A percentile compares a stretch with the other conserved stretches of the same genome.
Evolutionary conservation across 2,113 vertebrate species (phyloP).

Genomic region (Scortum barcoo): DNA sequence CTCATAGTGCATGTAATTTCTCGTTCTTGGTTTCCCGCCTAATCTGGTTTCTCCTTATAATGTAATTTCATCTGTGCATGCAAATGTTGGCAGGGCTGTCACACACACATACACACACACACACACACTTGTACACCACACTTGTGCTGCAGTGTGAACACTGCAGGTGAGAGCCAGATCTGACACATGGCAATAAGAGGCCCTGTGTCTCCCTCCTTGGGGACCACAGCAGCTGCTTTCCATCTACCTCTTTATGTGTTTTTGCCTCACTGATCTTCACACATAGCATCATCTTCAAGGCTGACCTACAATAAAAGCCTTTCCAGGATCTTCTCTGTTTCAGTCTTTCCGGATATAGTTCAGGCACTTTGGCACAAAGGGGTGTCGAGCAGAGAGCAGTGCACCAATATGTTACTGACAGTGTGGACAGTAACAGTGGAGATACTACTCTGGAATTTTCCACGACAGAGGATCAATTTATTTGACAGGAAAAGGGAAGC

Average conservation of each 20-base stretch:
- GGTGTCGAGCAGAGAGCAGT: conserved; percentile 30
- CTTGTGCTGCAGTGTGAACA: conserved; percentile 12
- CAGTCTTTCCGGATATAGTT: conserved; percentile 13
- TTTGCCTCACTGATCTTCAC: conserved; percentile 56
- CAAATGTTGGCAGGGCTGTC: conserved; percentile 21
- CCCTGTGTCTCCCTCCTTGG: conserved; percentile 19
- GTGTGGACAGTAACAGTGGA: neutral
- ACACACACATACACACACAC: neutral
- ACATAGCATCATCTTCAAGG: conserved; percentile 60
- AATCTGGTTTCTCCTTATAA: neutral
- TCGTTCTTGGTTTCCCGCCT: neutral
- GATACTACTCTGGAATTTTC: conserved; percentile 16
- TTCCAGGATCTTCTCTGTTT: conserved; percentile 42
- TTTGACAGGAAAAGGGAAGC: neutral
- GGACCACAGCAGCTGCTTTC: conserved; percentile 27
- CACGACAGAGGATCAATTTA: conserved; percentile 33
- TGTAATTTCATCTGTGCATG: neutral
- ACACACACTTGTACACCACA: neutral
- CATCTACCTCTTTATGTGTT: conserved; percentile 46
- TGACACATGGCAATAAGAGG: conserved; percentile 32
- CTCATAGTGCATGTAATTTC: neutral
- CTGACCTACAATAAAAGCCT: conserved; percentile 47
- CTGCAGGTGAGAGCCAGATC: conserved; percentile 35
- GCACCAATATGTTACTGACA: conserved; percentile 25
- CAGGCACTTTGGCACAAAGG: conserved; percentile 24